Evolutionary conservation across 2,797 vertebrate genomes (phyloP), one percentile per base, ranked within the genome.

Genomic region (Diplodus puntazzo): DNA sequence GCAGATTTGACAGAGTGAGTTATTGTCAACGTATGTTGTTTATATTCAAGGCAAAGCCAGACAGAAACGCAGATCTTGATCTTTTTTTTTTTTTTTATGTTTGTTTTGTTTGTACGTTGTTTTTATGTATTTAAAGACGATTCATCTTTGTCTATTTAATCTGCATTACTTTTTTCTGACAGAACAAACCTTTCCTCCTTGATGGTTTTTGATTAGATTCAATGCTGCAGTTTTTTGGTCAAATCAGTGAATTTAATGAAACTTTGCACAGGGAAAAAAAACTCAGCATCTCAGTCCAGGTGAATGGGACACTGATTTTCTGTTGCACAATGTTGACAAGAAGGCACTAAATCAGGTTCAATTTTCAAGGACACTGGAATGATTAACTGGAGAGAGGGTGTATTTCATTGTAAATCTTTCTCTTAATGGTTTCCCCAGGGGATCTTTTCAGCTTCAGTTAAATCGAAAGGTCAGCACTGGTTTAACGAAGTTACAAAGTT

Each of bases 1-100:
- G 97, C 0, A 96, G 97, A 6, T 96, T 97, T 79, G 98, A 98
- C 87, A 95, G 94, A 88, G 95, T 95, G 80, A 92, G 87, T 83
- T 45, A 0, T 0, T 9, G 54, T 11, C 23, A 61, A 63, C 9
- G 13, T 39, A 1, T 34, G 34, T 20, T 39, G 2, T 11, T 73
- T n/a, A 8, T 9, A 11, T 34, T 48, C 23, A 49, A 49, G 11
- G 53, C 46, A 21, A 20, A 46, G 2, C 4, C 25, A 11, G 8
- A 52, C 49, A 34, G 10, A 39, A 39, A 11, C 2, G 39, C 39
- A 18, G 11, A 70, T 46, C 18, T 42, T 0, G 3, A 42, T 17
- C 11, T 18, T 59, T 46, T 17, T 13, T 59, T 46, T 17, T 13
- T n/a, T 2, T 9, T 4, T 0, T n/a, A 12, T 0, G 25, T 23